Percentiles rank a stretch among this genome's conserved stretches.
phyloP scores from a whole-genome alignment of 2,113 vertebrate species.

The Lophotis ruficrista region DNA sequence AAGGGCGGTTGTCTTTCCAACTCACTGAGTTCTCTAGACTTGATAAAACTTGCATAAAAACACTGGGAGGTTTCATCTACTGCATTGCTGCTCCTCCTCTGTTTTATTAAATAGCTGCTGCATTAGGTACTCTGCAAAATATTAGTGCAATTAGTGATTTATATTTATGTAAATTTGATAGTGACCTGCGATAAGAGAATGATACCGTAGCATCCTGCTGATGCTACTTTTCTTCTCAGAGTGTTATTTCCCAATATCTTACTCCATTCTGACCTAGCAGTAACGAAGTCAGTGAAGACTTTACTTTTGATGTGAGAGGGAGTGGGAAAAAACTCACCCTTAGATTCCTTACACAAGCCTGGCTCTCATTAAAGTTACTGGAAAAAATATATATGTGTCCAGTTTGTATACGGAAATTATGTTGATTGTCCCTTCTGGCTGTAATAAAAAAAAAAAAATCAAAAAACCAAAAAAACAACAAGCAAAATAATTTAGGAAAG shows the following conservation, averaged over 20 bases:
- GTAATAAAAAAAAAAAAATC: neutral
- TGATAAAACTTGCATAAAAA: slow-evolving; percentile 54
- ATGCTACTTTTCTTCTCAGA: slow-evolving; percentile 16
- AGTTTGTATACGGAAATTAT: neutral
- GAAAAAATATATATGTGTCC: neutral
- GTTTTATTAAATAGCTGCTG: slow-evolving; percentile 5
- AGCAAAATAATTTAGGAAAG: slow-evolving; percentile 3
- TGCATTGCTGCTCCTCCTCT: neutral
- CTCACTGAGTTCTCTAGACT: neutral
- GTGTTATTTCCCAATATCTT: slow-evolving; percentile 34
- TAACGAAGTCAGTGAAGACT: slow-evolving; percentile 44
- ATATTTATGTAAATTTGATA: slow-evolving; percentile 29
- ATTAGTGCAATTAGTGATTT: slow-evolving; percentile 1
- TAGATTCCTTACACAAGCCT: neutral
- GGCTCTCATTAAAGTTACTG: slow-evolving; percentile 29
- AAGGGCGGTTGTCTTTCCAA: slow-evolving; percentile 44
- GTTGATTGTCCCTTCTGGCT: slow-evolving; percentile 27
- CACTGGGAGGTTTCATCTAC: neutral
- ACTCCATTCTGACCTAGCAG: slow-evolving; percentile 25
- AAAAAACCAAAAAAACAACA: neutral
- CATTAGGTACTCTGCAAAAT: neutral
- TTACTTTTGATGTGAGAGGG: slow-evolving; percentile 29
- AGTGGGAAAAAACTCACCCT: slow-evolving; percentile 12
- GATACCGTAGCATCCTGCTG: slow-evolving; percentile 9
- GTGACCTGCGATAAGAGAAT: slow-evolving; percentile 8